Base-by-base conservation (phyloP, 2,113 vertebrate species). In the Tachysurus vachellii region DNA sequence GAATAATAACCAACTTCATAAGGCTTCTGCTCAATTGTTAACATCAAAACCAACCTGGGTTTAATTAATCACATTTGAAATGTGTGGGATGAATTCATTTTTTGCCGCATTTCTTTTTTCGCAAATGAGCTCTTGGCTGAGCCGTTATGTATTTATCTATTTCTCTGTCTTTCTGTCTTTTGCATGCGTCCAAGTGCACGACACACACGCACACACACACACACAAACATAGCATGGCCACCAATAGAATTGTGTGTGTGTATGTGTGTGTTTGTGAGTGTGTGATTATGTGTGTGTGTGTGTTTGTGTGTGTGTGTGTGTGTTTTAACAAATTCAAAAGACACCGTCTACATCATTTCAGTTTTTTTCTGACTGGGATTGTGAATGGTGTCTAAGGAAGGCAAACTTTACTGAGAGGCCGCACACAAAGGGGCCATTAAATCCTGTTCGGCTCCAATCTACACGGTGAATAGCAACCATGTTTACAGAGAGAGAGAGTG, bases 401-500 rank as follows among this genome's bases (percentile, higher is more conserved):
- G 66, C 56, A 73, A 90, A 75, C 21, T 28, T 28, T 64, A 42
- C 77, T 85, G 70, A 83, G 54, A 88, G 75, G 73, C 87, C 83
- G 19, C 21, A 54, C 62, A 90, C 85, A 90, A 87, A 82, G 85
- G 17, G 53, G 70, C 73, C 85, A 88, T 88, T 90, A 89, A 88
- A 88, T 80, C 79, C 77, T 83, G 71, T 82, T 85, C 77, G 82
- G 85, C 85, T 82, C 54, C 79, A 75, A 82, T 85, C 83, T 84
- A 77, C 61, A 53, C 71, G 28, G 47, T 80, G 75, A 88, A 90
- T 83, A 85, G 86, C 76, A 57, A 80, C 56, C 85, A 56, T 88
- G 83, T 88, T 89, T 89, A 89, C 31, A 26, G 83, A 77, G 44
- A 83, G 44, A 83, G 79, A 17, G 81, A 89, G 88, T 85, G 81